Conservation (phyloP, 2,888 invertebrate genomes). For the Harmothoe impar region DNA sequence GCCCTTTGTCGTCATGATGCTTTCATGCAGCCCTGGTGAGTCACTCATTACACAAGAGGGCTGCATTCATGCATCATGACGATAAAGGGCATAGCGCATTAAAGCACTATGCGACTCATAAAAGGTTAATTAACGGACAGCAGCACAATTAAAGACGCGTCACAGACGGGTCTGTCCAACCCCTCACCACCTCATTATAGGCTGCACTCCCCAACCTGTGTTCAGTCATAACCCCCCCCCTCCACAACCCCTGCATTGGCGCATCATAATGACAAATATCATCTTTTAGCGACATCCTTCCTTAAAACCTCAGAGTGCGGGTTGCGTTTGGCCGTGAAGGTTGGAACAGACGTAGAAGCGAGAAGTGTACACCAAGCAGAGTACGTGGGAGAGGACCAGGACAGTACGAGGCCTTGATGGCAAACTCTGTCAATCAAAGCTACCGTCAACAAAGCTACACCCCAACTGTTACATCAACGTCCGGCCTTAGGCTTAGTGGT, state of each 20-base stretch:
- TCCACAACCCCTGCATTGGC: too few species aligned
- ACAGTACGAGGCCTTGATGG: neutral
- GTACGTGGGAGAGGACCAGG: neutral
- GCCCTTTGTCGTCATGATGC: too few species aligned
- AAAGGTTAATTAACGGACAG: neutral
- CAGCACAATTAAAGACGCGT: neutral
- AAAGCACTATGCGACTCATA: too few species aligned
- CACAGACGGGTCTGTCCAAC: conserved; percentile 1
- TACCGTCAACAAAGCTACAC: neutral
- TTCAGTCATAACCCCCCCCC: neutral
- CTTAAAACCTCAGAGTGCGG: too few species aligned
- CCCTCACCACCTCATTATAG: too few species aligned
- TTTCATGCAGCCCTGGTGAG: too few species aligned
- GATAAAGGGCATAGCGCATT: too few species aligned
- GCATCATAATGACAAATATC: too few species aligned
- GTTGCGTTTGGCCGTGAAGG: conserved; percentile 31
- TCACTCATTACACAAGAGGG: too few species aligned
- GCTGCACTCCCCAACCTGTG: too few species aligned
- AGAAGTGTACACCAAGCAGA: conserved; percentile 17
- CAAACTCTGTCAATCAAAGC: neutral
- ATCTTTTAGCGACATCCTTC: too few species aligned
- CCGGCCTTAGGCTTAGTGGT: neutral
- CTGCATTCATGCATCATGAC: too few species aligned
- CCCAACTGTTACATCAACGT: neutral
- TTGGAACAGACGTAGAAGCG: conserved; percentile 32